These are phyloP conservation scores for Torymus aiolomorphi DNA, from an alignment of 2,888 invertebrate species.

Conservation along the genomic window DNA sequence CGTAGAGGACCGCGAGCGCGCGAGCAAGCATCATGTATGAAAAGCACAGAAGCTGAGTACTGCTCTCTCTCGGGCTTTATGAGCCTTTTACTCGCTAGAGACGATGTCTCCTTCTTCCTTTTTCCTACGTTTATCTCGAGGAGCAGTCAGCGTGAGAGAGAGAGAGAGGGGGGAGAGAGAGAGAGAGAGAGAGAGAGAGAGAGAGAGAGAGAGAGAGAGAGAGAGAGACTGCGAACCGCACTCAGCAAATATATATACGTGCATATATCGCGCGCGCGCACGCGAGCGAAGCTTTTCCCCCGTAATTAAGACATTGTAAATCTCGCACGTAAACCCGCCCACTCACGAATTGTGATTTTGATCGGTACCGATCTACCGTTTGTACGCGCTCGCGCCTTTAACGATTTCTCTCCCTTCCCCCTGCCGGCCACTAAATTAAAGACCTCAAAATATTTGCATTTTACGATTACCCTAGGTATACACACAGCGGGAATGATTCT, in stretches of 20 bases:
- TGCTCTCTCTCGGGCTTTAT: no score
- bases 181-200: no score
- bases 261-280: not conserved
- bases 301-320: slow-evolving; percentile 35
- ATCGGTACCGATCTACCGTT: not conserved
- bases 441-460: slow-evolving; percentile 7
- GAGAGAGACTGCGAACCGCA: not conserved
- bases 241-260: not conserved
- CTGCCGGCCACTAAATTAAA: no score
- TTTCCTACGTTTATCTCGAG: no score
- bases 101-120: no score
- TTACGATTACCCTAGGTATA: slow-evolving; percentile 1
- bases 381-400: slow-evolving; percentile 3
- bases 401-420: not conserved
- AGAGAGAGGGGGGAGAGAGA: no score
- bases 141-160: no score
- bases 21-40: no score
- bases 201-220: not conserved
- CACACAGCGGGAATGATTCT: no score
- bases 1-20: no score
- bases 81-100: no score
- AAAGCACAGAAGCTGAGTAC: no score
- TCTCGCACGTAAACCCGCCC: slow-evolving; percentile 19
- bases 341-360: slow-evolving; percentile 22
- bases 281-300: slow-evolving; percentile 21